Evolutionary conservation across 2,888 invertebrate species (phyloP).

Genomic region (Sarcophaga carnaria): DNA sequence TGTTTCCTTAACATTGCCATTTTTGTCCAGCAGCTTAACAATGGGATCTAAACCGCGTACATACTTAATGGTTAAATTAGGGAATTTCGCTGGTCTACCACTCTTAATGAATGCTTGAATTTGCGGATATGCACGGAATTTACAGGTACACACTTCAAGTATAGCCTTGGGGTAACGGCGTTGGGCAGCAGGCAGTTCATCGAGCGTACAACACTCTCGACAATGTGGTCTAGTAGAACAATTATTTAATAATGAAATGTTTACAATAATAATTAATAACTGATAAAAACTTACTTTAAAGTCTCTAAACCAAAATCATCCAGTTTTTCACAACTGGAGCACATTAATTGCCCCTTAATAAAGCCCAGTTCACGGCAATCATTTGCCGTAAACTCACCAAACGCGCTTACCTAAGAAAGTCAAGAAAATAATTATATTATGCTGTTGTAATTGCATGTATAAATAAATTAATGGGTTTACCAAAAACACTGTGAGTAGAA

Average conservation of each 20-base stretch:
- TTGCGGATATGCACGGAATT: slow-evolving; percentile 98
- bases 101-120: slow-evolving; percentile 99
- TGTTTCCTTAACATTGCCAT: slow-evolving; percentile 91
- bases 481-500: slow-evolving; percentile 36
- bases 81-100: slow-evolving; percentile 93
- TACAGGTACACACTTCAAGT: slow-evolving; percentile 98
- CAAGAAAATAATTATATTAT: background rate
- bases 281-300: slow-evolving; percentile 74
- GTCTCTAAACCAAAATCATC: slow-evolving; percentile 84
- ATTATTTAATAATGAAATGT: background rate
- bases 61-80: slow-evolving; percentile 95
- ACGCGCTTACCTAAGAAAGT: slow-evolving; percentile 56
- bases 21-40: slow-evolving; percentile 93
- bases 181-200: slow-evolving; percentile 85
- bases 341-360: slow-evolving; percentile 91
- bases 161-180: slow-evolving; percentile 95
- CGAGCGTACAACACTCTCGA: slow-evolving; percentile 90
- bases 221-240: slow-evolving; percentile 83
- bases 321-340: slow-evolving; percentile 94
- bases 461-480: slow-evolving; percentile 40
- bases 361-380: slow-evolving; percentile 94
- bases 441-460: background rate
- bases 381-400: slow-evolving; percentile 87
- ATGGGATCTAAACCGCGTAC: slow-evolving; percentile 96
- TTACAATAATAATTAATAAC: background rate